These are phyloP conservation scores for Patagioenas fasciata DNA, from an alignment of 2,113 vertebrate genomes.

Conservation along the genomic window DNA sequence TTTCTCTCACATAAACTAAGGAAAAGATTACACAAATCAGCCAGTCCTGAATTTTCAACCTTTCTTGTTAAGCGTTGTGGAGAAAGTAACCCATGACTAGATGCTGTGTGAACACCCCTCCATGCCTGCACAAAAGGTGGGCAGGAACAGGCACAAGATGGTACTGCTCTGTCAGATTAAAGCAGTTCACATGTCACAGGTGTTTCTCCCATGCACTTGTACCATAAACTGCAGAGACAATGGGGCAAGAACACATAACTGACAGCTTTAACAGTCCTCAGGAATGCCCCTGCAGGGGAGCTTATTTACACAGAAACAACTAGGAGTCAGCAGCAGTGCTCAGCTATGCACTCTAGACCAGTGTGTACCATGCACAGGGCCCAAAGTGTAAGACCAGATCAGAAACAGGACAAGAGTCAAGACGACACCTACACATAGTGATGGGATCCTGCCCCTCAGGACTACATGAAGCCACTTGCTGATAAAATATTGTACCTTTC, in stretches of 20 bases:
- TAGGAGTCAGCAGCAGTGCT: neutral
- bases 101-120: neutral
- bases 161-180: neutral
- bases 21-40: constrained; percentile 24
- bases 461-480: neutral
- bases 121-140: neutral
- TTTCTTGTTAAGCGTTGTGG: neutral
- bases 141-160: neutral
- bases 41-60: neutral
- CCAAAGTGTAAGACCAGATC: neutral
- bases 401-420: neutral
- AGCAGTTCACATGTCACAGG: neutral
- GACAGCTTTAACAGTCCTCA: neutral
- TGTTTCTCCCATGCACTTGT: neutral
- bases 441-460: neutral
- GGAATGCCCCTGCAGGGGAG: neutral
- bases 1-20: constrained; percentile 40
- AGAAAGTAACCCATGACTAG: neutral
- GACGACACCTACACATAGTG: neutral
- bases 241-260: neutral
- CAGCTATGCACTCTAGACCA: neutral
- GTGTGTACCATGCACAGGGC: neutral
- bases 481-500: neutral
- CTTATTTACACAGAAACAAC: neutral
- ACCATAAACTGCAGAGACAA: neutral